Evolutionary conservation across 1,140 invertebrate genomes (phyloP).

Genomic region (Xylocopa sonorina): DNA sequence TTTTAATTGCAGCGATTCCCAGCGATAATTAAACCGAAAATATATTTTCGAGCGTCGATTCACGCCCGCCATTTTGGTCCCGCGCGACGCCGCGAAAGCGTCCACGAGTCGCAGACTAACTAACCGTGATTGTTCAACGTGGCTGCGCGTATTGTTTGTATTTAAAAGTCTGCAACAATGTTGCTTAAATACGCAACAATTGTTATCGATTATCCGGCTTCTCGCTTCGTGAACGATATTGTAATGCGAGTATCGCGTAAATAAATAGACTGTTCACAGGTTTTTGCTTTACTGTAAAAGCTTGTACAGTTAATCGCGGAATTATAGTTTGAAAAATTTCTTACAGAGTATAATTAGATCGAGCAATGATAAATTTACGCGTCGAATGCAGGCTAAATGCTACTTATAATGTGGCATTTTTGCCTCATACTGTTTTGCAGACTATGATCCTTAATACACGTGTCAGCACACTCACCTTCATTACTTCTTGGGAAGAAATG

Average conservation of each 20-base stretch:
- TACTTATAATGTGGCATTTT: too few species aligned
- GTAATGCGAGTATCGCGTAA: not conserved
- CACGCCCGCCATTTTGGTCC: not conserved
- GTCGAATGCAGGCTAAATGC: too few species aligned
- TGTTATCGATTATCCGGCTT: not conserved
- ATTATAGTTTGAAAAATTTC: not conserved
- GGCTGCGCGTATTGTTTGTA: not conserved
- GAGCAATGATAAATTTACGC: too few species aligned
- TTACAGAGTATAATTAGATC: too few species aligned
- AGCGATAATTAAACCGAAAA: constrained; percentile 14
- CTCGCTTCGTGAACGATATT: too few species aligned
- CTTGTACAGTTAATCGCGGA: not conserved
- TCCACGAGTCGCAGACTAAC: too few species aligned
- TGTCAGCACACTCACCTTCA: too few species aligned
- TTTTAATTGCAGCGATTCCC: not conserved
- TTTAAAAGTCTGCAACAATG: not conserved
- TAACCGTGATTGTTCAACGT: not conserved
- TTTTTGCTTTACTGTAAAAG: not conserved
- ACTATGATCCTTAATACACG: too few species aligned
- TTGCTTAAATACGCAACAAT: not conserved
- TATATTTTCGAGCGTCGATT: not conserved
- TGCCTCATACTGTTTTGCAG: too few species aligned
- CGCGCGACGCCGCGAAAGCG: not conserved
- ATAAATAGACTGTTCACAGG: not conserved
- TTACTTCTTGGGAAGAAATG: too few species aligned